Evolutionary conservation across 2,797 vertebrate genomes (phyloP), one percentile per base, ranked within the genome.

Genomic region (Gallinago stenura): DNA sequence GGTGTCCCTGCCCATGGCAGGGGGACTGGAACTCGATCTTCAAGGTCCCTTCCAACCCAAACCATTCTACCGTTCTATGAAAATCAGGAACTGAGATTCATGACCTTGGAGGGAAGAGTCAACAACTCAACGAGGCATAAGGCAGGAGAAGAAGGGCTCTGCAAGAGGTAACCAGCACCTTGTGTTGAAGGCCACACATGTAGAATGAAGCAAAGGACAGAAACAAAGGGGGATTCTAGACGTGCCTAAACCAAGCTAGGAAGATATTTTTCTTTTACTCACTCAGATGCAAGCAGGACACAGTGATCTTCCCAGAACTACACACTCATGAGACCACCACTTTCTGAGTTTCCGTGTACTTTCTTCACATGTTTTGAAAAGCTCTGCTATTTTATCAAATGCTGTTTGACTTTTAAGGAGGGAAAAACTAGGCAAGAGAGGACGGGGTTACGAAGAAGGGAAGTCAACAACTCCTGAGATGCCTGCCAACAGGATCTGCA

Each of bases 401-500:
- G 7, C 21, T 48, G 31, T 48, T 88, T 56, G 58, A 83, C 66
- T 93, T 93, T 93, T 87, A 94, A 84, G 73, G 70, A 83, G n/a
- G 15, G 12, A 17, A 78, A 66, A 88, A 15, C 7, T 9, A 69
- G 0, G 50, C 50, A 86, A 87, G 65, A 72, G 50, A 86, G 26
- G 76, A 93, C 6, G 0, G 48, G 85, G 72, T 72, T 94, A 83
- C 3, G 20, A 91, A 83, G 53, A 31, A 94, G 70, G 50, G 53
- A 94, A 93, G 76, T 91, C 82, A 95, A 77, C 87, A 95, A 83
- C 76, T 94, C 65, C 69, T 2, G 26, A 90, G 78, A 87, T 6
- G 90, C 70, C 73, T 95, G 96, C 91, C 93, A 96, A 94, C 39
- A 96, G 60, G 62, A 95, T 93, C 58, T 82, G 83, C 62, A 30